Evolutionary conservation across 2,888 invertebrate genomes (phyloP).

Genomic region (Pammene aurita): DNA sequence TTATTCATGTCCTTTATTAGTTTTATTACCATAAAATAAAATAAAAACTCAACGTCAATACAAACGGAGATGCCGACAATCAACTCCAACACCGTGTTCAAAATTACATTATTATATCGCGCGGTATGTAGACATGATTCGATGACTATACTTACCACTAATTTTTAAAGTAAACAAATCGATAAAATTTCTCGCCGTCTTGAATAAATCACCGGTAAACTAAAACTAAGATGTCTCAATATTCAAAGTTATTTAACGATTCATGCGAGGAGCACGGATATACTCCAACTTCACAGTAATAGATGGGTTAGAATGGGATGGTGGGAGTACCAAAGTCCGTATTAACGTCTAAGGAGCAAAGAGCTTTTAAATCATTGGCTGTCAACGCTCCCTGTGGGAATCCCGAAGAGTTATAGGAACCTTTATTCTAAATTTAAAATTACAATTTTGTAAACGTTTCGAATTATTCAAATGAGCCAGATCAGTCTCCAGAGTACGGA

Average conservation of each 20-base stretch:
- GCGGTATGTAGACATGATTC: slow-evolving; percentile 37
- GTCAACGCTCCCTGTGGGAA: slow-evolving; percentile 82
- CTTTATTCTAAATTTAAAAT: slow-evolving; percentile 83
- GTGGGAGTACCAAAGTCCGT: slow-evolving; percentile 59
- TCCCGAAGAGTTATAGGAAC: slow-evolving; percentile 78
- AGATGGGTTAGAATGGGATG: slow-evolving; percentile 60
- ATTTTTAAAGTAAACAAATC: slow-evolving; percentile 81
- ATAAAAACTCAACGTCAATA: slow-evolving; percentile 15
- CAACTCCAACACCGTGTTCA: slow-evolving; percentile 20
- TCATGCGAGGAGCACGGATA: slow-evolving; percentile 55
- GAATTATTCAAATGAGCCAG: slow-evolving; percentile 71
- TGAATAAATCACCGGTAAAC: slow-evolving; percentile 73
- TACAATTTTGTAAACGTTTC: slow-evolving; percentile 77
- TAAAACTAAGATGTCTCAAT: slow-evolving; percentile 78
- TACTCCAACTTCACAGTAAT: slow-evolving; percentile 42
- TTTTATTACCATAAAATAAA: slow-evolving; percentile 19
- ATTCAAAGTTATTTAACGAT: slow-evolving; percentile 67
- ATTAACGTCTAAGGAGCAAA: slow-evolving; percentile 75
- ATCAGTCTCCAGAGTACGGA: slow-evolving; percentile 66
- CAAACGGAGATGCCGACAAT: slow-evolving; percentile 24
- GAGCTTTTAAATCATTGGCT: slow-evolving; percentile 78
- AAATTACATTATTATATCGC: slow-evolving; percentile 31
- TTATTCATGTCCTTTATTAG: slow-evolving; percentile 1
- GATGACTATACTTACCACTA: slow-evolving; percentile 63
- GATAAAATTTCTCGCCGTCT: slow-evolving; percentile 72